Evolutionary conservation across 1,140 invertebrate genomes (phyloP).

Genomic region (Luehdorfia chinensis): DNA sequence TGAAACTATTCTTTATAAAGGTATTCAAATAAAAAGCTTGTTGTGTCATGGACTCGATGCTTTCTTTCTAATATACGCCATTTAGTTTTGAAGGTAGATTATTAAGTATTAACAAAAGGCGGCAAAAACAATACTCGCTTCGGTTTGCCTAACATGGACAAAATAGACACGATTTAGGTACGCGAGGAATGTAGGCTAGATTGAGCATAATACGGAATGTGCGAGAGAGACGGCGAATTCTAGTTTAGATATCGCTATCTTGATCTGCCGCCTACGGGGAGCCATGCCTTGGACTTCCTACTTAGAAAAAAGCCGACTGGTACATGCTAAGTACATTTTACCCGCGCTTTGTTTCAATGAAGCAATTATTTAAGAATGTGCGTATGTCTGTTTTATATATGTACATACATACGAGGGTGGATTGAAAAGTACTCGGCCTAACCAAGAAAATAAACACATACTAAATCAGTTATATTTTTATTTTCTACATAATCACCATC

Average conservation of each 20-base stretch:
- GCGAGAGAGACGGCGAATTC: conserved; percentile 33
- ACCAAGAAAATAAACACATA: no score
- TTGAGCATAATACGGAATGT: conserved; percentile 24
- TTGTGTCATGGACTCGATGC: no score
- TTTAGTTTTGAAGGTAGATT: not conserved
- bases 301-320: conserved; percentile 15
- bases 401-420: no score
- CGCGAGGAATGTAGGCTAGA: conserved; percentile 35
- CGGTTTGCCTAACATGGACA: conserved; percentile 8
- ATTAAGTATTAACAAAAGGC: conserved; percentile 5
- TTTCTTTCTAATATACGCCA: no score
- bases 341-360: no score
- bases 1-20: no score
- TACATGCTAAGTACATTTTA: not conserved
- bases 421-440: no score
- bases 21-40: no score
- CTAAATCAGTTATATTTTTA: no score
- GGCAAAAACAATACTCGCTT: conserved; percentile 4
- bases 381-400: no score
- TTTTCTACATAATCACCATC: no score
- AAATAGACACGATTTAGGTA: conserved; percentile 15
- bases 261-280: conserved; percentile 43
- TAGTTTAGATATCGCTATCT: conserved; percentile 47
- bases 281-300: conserved; percentile 39
- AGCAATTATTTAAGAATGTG: no score